These are phyloP conservation scores for Eulacestoma nigropectus DNA, from an alignment of 2,113 vertebrate species.

Conservation along the genomic window DNA sequence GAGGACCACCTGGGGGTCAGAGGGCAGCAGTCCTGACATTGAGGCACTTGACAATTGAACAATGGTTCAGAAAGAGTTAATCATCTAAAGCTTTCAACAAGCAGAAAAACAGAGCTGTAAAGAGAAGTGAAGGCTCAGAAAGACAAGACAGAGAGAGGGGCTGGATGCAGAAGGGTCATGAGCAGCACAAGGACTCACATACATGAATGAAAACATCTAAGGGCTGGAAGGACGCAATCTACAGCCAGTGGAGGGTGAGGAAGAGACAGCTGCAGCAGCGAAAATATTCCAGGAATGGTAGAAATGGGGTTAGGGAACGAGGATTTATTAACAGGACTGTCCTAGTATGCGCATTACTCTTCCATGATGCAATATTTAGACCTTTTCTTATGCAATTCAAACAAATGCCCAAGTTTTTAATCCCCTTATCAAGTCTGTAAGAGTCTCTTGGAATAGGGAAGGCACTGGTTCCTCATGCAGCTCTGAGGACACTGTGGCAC, in stretches of 20 bases:
- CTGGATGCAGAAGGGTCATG: not conserved
- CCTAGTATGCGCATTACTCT: not conserved
- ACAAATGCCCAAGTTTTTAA: not conserved
- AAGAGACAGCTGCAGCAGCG: not conserved
- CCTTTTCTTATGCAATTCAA: not conserved
- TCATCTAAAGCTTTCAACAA: not conserved
- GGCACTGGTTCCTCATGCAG: not conserved
- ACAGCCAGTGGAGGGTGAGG: not conserved
- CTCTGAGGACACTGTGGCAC: not conserved
- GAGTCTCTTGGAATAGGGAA: not conserved
- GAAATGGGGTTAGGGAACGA: not conserved
- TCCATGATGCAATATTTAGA: not conserved
- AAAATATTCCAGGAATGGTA: not conserved
- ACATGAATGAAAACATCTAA: not conserved
- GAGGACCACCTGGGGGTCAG: not conserved
- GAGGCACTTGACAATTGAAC: not conserved
- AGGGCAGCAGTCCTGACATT: not conserved
- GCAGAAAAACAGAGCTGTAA: slow-evolving; percentile 11
- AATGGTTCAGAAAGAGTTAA: not conserved
- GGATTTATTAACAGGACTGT: not conserved
- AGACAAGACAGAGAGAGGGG: not conserved
- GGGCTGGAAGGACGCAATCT: not conserved
- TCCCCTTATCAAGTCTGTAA: not conserved
- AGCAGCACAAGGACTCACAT: not conserved
- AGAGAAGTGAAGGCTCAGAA: not conserved